Percentiles rank a stretch among this genome's conserved stretches.
phyloP scores from a whole-genome alignment of 2,797 vertebrate genomes.

The Diplodus puntazzo region DNA sequence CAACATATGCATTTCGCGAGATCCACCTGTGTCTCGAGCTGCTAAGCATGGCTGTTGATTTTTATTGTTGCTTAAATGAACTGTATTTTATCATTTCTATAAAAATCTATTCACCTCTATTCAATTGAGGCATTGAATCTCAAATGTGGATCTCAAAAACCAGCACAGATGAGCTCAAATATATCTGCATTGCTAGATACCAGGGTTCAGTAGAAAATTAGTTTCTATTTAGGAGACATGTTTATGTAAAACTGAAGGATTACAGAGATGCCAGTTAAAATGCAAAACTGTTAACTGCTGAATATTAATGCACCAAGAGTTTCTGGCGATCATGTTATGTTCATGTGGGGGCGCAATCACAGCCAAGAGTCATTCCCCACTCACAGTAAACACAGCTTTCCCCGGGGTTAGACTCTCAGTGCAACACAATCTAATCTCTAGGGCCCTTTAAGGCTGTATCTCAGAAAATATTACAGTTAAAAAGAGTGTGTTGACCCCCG shows the following conservation, averaged over 20 bases:
- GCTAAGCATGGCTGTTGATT: background rate
- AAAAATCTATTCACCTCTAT: background rate
- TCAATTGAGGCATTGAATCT: background rate
- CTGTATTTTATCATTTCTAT: background rate
- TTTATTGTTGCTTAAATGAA: background rate
- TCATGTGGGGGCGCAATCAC: constrained; percentile 42
- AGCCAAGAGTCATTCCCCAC: constrained; percentile 57
- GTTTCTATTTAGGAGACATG: too few species aligned
- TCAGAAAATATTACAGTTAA: constrained; percentile 66
- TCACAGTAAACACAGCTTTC: constrained; percentile 66
- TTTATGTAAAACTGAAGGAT: background rate
- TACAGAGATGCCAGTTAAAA: background rate
- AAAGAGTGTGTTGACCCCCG: constrained; percentile 58
- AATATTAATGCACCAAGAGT: constrained; percentile 19
- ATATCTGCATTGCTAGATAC: background rate
- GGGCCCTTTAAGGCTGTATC: constrained; percentile 64
- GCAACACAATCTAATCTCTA: constrained; percentile 65
- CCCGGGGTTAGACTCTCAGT: constrained; percentile 59
- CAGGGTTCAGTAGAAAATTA: background rate
- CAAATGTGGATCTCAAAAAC: background rate
- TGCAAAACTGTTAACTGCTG: background rate
- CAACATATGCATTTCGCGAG: background rate
- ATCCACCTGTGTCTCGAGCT: background rate
- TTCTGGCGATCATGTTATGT: constrained; percentile 38
- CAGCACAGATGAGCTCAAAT: background rate